Base-by-base conservation (phyloP, 2,888 invertebrate species). In the Macrosoma leucophasiata region DNA sequence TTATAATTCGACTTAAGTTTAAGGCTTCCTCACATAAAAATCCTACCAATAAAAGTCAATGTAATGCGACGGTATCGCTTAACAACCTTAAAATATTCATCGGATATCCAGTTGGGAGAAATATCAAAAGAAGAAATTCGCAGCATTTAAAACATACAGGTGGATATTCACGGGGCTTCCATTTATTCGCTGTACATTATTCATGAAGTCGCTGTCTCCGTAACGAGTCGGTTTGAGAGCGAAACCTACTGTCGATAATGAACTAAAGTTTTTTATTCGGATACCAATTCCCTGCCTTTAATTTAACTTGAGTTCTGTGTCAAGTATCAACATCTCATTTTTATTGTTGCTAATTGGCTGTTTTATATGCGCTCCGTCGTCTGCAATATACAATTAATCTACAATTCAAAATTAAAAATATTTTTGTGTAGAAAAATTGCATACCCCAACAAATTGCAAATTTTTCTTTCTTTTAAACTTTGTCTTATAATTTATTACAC, bases 181-280 rank as follows among this genome's bases (percentile, higher is more conserved):
- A 68, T 54, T 76, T 79, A 77, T 71, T 67, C 73, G 58, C 58
- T 53, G 67, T 78, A 70, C 73, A 78, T 81, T 78, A 79, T 82
- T 81, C 78, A 81, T 78, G 78, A 73, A 59, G 52, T 52, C 62
- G 50, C 56, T 74, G 68, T 73, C 70, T 71, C 62, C 60, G 64
- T 79, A 78, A 78, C 78, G 76, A 81, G 73, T 62, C 56, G 64
- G 67, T 66, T 65, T 64, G 65, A 67, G 66, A 71, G 58, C 56
- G 62, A 67, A 62, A 62, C 66, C 67, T 58, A 66, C 66, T 61
- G 65, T 60, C 66, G 63, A 74, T 82, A 79, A 81, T 77, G 74
- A 79, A 77, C 71, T 56, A 41, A 55, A 51, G 49, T 62, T 50
- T 51, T 48, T 46, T 62, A 58, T 64, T 54, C 54, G 51, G 50